Percentiles rank a stretch among this genome's conserved stretches.
phyloP scores from a whole-genome alignment of 2,888 invertebrate genomes.

The Crossocerus cetratus region DNA sequence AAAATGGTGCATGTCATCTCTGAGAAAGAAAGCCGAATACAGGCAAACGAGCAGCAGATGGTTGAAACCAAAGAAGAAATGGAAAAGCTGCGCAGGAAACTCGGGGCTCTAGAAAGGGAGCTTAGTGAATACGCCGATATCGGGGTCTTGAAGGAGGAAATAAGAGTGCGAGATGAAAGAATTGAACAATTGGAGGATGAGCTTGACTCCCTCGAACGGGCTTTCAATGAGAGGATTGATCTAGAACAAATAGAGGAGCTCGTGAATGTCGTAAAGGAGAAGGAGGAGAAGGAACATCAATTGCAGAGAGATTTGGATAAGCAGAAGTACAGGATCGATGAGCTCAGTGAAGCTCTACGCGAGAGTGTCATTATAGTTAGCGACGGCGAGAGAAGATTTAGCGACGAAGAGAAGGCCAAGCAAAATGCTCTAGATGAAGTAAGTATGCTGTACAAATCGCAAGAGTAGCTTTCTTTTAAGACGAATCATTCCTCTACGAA shows the following conservation, averaged over 20 bases:
- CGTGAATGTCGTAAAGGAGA: constrained; percentile 64
- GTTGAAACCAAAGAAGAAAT: constrained; percentile 61
- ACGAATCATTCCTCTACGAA: constrained; percentile 44
- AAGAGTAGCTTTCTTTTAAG: constrained; percentile 1
- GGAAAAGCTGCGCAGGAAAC: constrained; percentile 52
- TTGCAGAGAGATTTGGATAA: constrained; percentile 75
- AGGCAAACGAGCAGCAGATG: constrained; percentile 62
- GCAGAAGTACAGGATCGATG: constrained; percentile 81
- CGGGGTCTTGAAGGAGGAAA: constrained; percentile 66
- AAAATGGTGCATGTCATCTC: constrained; percentile 65
- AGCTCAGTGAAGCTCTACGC: constrained; percentile 88
- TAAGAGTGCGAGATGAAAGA: constrained; percentile 64
- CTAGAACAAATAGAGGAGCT: constrained; percentile 69
- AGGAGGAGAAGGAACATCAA: constrained; percentile 79
- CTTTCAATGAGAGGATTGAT: constrained; percentile 67
- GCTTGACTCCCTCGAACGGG: constrained; percentile 68
- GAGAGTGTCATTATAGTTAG: constrained; percentile 87
- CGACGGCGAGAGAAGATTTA: constrained; percentile 79
- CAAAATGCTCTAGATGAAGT: constrained; percentile 84
- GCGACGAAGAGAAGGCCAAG: constrained; percentile 80
- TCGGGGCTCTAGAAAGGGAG: constrained; percentile 59
- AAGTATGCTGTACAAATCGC: constrained; percentile 51
- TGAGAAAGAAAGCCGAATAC: constrained; percentile 65
- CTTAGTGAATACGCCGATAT: constrained; percentile 64
- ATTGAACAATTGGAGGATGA: constrained; percentile 67